Evolutionary conservation across 2,888 invertebrate genomes (phyloP).

Genomic region (Adelphocoris suturalis): DNA sequence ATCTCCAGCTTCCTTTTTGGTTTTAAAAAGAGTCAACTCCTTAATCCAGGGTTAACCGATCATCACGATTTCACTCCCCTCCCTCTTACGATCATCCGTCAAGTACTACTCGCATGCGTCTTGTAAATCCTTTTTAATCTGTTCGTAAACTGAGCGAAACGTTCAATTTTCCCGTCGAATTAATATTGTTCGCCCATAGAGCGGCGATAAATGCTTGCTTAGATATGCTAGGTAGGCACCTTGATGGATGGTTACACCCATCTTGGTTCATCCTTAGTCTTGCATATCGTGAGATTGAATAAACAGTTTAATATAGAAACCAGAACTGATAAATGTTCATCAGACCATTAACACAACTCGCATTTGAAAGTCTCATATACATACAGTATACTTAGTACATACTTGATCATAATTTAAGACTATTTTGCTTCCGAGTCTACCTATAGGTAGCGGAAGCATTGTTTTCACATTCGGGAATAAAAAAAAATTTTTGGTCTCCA

Average conservation of each 20-base stretch:
- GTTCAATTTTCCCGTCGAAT: slow-evolving; percentile 2
- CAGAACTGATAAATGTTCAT: too few species aligned
- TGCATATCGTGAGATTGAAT: too few species aligned
- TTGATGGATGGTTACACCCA: slow-evolving; percentile 2
- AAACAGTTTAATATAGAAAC: too few species aligned
- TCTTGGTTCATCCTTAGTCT: not conserved
- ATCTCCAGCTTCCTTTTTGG: slow-evolving; percentile 13
- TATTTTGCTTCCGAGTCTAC: too few species aligned
- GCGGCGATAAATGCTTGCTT: not conserved
- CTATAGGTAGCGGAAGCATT: too few species aligned
- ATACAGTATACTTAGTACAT: too few species aligned
- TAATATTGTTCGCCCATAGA: not conserved
- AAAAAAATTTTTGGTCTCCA: too few species aligned
- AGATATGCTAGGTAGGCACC: not conserved
- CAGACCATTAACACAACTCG: too few species aligned
- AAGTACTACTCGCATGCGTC: not conserved
- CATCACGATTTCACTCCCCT: slow-evolving; percentile 41
- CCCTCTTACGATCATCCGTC: not conserved
- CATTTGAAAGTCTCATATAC: too few species aligned
- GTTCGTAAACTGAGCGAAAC: slow-evolving; percentile 11
- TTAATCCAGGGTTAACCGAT: slow-evolving; percentile 47
- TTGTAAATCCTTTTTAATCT: slow-evolving; percentile 2
- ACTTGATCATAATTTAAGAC: too few species aligned
- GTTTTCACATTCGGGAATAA: too few species aligned
- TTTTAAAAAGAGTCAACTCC: slow-evolving; percentile 32